Percentiles rank a stretch among this genome's conserved stretches.
phyloP scores from a whole-genome alignment of 2,888 invertebrate species.

The Lampropteryx suffumata region DNA sequence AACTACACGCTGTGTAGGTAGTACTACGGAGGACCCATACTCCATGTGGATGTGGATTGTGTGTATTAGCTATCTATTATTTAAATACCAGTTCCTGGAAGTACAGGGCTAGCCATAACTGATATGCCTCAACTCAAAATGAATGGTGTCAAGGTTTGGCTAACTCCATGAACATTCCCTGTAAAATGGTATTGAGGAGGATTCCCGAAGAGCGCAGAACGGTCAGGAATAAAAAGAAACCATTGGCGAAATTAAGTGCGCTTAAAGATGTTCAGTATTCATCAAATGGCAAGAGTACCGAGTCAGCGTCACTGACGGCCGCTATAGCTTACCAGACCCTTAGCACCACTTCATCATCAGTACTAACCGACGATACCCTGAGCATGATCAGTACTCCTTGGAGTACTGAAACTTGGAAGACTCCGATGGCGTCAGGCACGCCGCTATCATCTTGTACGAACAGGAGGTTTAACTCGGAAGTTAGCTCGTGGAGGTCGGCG shows the following conservation, averaged over 20 bases:
- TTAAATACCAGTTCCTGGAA: no score
- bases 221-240: no score
- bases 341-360: neutral
- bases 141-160: neutral
- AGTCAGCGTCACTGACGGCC: constrained; percentile 3
- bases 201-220: constrained; percentile 11
- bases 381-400: constrained; percentile 59
- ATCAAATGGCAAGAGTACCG: neutral
- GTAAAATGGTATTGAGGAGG: constrained; percentile 7
- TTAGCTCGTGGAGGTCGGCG: neutral
- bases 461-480: neutral
- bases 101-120: no score
- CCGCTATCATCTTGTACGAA: neutral
- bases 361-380: constrained; percentile 46
- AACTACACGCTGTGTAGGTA: constrained; percentile 54
- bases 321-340: constrained; percentile 15
- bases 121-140: no score
- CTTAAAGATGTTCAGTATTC: neutral
- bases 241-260: no score
- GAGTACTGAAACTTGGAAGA: constrained; percentile 48
- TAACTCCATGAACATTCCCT: neutral
- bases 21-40: neutral
- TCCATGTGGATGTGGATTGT: no score
- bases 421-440: neutral
- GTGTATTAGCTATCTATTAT: no score